Conservation (phyloP, 30 jellyfish, hydroid and myxozoan species). For the Haliclystus octoradiatus region DNA sequence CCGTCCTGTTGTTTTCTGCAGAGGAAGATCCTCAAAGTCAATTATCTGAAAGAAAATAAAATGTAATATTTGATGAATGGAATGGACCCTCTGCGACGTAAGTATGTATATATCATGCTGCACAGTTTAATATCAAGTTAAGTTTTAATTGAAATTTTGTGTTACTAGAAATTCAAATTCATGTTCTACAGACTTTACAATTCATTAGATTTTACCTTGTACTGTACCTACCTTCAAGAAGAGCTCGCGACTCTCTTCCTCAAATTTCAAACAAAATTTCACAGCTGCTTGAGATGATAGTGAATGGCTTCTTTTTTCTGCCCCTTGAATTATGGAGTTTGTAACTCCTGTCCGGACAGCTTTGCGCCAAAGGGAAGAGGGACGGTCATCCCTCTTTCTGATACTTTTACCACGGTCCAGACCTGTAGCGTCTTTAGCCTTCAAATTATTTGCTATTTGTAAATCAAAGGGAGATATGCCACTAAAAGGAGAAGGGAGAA, state of each 20-base stretch:
- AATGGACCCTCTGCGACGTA: too few species aligned
- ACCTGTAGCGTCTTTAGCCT: background rate
- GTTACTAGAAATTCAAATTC: too few species aligned
- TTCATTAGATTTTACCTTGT: too few species aligned
- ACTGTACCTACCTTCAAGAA: constrained; percentile 60
- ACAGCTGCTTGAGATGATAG: constrained; percentile 45
- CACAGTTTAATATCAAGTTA: too few species aligned
- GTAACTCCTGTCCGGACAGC: background rate
- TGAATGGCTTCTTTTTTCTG: background rate
- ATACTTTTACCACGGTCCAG: background rate
- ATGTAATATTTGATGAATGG: too few species aligned
- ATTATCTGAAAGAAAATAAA: constrained; percentile 27
- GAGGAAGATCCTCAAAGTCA: constrained; percentile 69
- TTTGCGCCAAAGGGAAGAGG: background rate
- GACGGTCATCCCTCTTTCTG: background rate
- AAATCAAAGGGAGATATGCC: background rate
- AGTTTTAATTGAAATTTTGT: too few species aligned
- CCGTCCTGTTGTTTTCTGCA: constrained; percentile 75
- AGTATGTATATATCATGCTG: too few species aligned
- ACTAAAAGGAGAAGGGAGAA: constrained; percentile 3
- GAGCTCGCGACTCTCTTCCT: constrained; percentile 19
- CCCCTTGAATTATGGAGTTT: background rate
- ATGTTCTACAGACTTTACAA: too few species aligned
- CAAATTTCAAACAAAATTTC: constrained; percentile 56
- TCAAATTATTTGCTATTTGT: too few species aligned